Percentiles rank a stretch among this genome's conserved stretches.
phyloP scores from a whole-genome alignment of 2,888 invertebrate genomes.

The Agrilus cyanescens region DNA sequence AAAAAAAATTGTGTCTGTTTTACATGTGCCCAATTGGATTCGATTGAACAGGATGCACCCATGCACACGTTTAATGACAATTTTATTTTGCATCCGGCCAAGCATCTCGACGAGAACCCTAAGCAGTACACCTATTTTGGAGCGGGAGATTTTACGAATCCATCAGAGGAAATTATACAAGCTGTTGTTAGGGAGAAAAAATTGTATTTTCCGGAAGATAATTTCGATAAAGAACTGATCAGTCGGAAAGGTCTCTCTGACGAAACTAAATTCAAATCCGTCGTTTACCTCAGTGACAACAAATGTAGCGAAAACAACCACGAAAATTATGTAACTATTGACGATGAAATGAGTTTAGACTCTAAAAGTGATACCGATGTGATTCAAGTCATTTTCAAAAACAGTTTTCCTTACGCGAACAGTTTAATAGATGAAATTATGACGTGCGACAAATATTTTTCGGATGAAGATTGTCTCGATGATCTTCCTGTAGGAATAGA shows the following conservation, averaged over 20 bases:
- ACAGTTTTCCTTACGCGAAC: constrained; percentile 30
- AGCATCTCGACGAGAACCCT: constrained; percentile 37
- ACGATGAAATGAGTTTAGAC: constrained; percentile 28
- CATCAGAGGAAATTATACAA: constrained; percentile 37
- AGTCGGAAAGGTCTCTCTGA: constrained; percentile 8
- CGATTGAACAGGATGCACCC: too few relatives aligned
- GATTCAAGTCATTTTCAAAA: constrained; percentile 31
- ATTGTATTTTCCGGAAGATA: constrained; percentile 38
- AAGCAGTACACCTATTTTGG: constrained; percentile 42
- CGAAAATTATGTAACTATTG: constrained; percentile 19
- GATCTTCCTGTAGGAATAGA: constrained; percentile 35
- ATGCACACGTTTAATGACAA: constrained; percentile 13
- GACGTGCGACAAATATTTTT: constrained; percentile 21
- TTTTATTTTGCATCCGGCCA: constrained; percentile 36
- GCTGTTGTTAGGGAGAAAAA: constrained; percentile 31
- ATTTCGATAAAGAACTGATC: constrained; percentile 31
- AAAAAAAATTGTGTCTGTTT: too few relatives aligned
- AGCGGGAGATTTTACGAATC: constrained; percentile 40
- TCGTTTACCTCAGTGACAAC: constrained; percentile 30
- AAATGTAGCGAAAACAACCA: constrained; percentile 10
- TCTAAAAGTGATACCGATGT: constrained; percentile 26
- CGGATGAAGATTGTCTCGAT: constrained; percentile 22
- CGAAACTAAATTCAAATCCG: constrained; percentile 29
- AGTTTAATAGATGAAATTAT: constrained; percentile 31
- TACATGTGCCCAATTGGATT: too few relatives aligned